These are phyloP conservation scores for Matsumurasca onukii DNA, from an alignment of 1,140 invertebrate genomes.

Conservation along the genomic window DNA sequence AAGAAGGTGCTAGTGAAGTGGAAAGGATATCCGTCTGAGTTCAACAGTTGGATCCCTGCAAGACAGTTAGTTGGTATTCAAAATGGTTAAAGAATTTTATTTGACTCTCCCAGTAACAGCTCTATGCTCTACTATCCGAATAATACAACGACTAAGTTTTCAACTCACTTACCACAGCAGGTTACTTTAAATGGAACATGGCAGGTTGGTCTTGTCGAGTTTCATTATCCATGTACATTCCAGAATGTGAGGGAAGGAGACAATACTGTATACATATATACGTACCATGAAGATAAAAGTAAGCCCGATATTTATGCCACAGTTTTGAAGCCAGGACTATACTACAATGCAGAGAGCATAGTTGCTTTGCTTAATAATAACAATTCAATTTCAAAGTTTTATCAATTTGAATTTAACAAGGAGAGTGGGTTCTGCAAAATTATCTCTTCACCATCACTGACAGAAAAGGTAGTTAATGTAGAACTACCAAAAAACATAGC, in stretches of 20 bases:
- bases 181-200: not conserved
- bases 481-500: not conserved
- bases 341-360: not conserved
- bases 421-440: not conserved
- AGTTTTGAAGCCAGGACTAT: not conserved
- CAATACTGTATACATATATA: not conserved
- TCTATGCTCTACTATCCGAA: not conserved
- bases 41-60: slow-evolving; percentile 3
- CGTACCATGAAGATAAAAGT: not conserved
- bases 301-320: not conserved
- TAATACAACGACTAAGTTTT: not conserved
- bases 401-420: not conserved
- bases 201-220: not conserved
- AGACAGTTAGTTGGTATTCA: not conserved
- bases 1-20: slow-evolving; percentile 2
- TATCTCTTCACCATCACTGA: too few relatives aligned
- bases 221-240: not conserved
- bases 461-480: not conserved
- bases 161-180: not conserved
- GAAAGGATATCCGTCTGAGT: not conserved
- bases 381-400: not conserved
- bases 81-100: not conserved
- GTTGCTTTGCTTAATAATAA: not conserved
- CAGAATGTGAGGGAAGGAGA: not conserved
- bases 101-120: not conserved